Evolutionary conservation across 2,797 vertebrate genomes (phyloP), one percentile per base, ranked within the genome.

Genomic region (Martes flavigula): DNA sequence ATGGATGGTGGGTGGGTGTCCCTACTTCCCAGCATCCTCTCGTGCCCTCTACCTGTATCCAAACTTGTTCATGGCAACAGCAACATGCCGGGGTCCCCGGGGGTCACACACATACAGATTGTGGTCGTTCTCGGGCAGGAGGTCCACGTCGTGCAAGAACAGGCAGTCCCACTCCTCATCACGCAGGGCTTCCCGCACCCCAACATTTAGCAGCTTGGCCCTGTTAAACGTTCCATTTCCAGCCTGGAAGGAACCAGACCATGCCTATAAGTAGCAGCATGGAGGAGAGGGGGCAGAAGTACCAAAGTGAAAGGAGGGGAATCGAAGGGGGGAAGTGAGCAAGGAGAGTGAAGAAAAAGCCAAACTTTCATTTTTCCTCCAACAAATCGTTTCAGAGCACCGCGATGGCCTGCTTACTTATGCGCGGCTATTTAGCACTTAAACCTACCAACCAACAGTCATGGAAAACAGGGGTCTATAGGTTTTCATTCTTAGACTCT

Each of bases 21-120:
- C 82, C 81, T 38, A 23, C 30, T 68, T 32, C 35, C 78, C 58
- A 72, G 54, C 35, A 81, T 48, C 54, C 18, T 78, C 43, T 46
- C n/a, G 5, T 27, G 64, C 90, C 60, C 56, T 20, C 70, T 97
- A 99, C 99, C 99, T 99, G 99, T 99, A 99, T 98, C 99, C 98
- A 21, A 99, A 99, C 97, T 99, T 99, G 98, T 99, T 99, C 99
- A 99, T 99, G 98, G 99, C 99, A 12, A 99, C 98, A 0, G 99
- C 99, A 87, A 99, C 99, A 4, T 99, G 99, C 25, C 99, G 99
- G 93, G 99, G 99, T 90, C 99, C 99, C 98, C 99, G 99, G 46
- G 99, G 99, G 98, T 99, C 99, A 0, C 99, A 99, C 92, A 99
- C 99, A 97, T 99, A 99, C n/a, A 99, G 99, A 96, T 99, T 99